Evolutionary conservation across 2,888 invertebrate species (phyloP).

Genomic region (Acrobasis repandana): DNA sequence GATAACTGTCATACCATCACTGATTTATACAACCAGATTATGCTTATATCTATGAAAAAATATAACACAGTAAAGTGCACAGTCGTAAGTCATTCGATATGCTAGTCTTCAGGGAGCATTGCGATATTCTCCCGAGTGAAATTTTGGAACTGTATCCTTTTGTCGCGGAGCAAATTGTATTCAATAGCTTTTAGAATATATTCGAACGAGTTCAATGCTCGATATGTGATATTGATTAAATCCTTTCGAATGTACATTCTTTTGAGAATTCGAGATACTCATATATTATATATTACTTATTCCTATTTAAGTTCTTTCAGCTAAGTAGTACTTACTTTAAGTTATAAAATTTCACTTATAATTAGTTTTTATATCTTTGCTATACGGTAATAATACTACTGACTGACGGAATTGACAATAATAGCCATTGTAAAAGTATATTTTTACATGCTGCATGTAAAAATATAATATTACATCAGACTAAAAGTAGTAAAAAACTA

Average conservation of each 20-base stretch:
- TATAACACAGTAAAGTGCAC: slow-evolving; percentile 19
- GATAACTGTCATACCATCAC: no score
- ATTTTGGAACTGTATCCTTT: slow-evolving; percentile 32
- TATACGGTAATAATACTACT: no score
- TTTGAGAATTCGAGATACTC: not conserved
- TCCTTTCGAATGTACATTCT: not conserved
- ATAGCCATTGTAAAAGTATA: no score
- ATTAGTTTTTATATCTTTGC: no score
- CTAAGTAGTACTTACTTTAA: no score
- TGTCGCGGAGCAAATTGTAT: slow-evolving; percentile 34
- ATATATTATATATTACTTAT: no score
- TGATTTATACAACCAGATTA: not conserved
- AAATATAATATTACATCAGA: no score
- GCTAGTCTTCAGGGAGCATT: slow-evolving; percentile 26
- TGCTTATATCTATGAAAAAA: not conserved
- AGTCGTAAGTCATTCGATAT: slow-evolving; percentile 27
- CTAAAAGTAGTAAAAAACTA: no score
- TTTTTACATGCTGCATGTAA: no score
- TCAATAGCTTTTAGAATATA: slow-evolving; percentile 29
- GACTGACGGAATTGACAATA: no score
- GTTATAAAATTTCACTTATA: no score
- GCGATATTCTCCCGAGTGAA: slow-evolving; percentile 30
- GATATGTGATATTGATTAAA: slow-evolving; percentile 13
- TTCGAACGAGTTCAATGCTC: slow-evolving; percentile 1
- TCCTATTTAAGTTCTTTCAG: no score